These are phyloP conservation scores for Acrocera orbiculus DNA, from an alignment of 2,888 invertebrate genomes.

Conservation along the genomic window DNA sequence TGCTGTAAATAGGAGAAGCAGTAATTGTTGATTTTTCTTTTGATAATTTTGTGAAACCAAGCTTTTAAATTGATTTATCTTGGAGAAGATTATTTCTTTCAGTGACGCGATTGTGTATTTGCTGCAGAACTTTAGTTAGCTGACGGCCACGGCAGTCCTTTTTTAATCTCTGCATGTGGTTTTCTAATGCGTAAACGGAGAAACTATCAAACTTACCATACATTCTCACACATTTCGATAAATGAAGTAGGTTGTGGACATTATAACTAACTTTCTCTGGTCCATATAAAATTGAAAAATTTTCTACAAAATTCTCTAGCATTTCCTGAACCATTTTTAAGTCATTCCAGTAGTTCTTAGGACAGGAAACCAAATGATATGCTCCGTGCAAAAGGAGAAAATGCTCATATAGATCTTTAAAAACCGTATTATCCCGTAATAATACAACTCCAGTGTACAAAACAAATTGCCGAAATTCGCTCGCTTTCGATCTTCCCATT, in stretches of 20 bases:
- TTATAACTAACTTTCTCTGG: neutral
- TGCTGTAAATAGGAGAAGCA: neutral
- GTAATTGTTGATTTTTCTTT: neutral
- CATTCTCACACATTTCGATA: neutral
- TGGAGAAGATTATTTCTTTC: neutral
- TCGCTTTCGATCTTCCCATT: neutral
- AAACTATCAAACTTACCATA: conserved; percentile 3
- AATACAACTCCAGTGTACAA: neutral
- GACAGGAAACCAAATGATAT: neutral
- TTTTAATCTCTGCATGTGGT: neutral
- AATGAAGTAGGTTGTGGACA: neutral
- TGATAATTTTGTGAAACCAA: too few relatives aligned
- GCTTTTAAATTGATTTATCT: neutral
- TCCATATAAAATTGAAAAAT: neutral
- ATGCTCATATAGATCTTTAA: neutral
- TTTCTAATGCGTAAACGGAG: conserved; percentile 3
- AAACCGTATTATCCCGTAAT: neutral
- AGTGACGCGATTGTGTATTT: neutral
- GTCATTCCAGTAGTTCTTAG: neutral
- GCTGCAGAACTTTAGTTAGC: conserved; percentile 2
- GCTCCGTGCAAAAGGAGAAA: neutral
- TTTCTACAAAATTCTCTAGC: neutral
- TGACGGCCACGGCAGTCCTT: conserved; percentile 1
- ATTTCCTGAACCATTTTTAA: neutral
- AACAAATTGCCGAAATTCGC: neutral